These are phyloP conservation scores for Nemoura dubitans DNA, from an alignment of 2,888 invertebrate species.

Conservation along the genomic window DNA sequence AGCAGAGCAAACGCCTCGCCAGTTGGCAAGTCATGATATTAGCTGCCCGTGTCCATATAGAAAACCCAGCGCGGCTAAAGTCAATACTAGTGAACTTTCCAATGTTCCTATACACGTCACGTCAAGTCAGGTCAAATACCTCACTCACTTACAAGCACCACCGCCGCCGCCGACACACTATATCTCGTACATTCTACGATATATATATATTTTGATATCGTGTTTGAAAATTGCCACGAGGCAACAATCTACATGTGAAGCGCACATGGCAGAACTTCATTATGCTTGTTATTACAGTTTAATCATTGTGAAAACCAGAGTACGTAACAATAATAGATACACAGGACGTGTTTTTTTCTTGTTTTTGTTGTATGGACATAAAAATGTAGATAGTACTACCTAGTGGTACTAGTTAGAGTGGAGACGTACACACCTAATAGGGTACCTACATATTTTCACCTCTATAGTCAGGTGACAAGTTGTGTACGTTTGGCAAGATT, in stretches of 20 bases:
- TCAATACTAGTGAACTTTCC: constrained; percentile 5
- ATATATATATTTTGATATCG: neutral
- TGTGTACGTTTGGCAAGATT: neutral
- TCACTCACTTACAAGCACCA: neutral
- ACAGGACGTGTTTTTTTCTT: neutral
- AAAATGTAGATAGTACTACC: neutral
- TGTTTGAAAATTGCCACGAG: neutral
- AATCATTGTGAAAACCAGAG: neutral
- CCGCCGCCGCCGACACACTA: neutral
- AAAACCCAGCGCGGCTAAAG: neutral
- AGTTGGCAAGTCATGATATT: neutral
- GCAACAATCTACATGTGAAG: neutral
- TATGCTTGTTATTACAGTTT: neutral
- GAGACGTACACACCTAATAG: neutral
- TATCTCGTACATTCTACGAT: neutral
- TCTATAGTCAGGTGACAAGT: neutral
- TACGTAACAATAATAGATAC: neutral
- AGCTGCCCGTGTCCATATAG: neutral
- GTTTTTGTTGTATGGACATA: neutral
- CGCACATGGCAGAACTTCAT: neutral
- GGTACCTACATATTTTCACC: neutral
- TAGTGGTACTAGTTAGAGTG: neutral
- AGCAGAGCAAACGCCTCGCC: neutral
- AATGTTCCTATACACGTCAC: neutral
- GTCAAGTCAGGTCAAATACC: neutral